Base-by-base conservation (phyloP, 2,113 vertebrate genomes). In the Elgaria multicarinata region DNA sequence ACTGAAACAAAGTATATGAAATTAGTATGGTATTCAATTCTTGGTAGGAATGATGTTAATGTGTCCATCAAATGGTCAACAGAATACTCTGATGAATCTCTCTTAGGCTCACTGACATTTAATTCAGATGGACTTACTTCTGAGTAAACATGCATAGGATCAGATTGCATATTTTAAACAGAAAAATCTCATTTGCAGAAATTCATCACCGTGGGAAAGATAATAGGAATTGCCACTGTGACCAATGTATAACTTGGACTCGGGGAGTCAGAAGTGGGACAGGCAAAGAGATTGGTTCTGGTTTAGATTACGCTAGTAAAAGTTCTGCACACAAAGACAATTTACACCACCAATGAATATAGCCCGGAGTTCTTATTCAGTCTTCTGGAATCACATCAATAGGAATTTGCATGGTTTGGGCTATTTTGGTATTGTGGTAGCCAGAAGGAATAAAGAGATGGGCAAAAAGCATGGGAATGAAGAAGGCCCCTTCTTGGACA, bases 401-500 rank as follows among this genome's bases (percentile, higher is more conserved):
- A 71, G 10, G 46, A 20, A 77, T 85, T 71, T 85, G 74, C n/a
- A 26, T 46, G 22, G 62, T 58, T 39, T 55, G 74, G 44, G n/a
- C 82, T 85, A 44, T 42, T 24, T 58, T 39, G 69, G 18, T 55
- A 79, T 58, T 71, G 62, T 89, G 36, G 55, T 89, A 83, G 20
- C 53, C 72, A 83, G 53, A 91, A 16, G 75, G 66, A 77, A 84
- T 53, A 87, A 79, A 84, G 36, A 75, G 12, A 4, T 67, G 69
- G 50, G 74, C 5, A 81, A 72, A 22, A 1, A 90, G 80, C 0
- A 4, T 67, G 64, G 58, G 79, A 79, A 87, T 67, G 36, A 69
- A 71, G 75, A 79, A 67, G 62, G 31, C 75, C 28, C 84, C 64
- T 90, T 26, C 86, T 90, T 91, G 87, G 28, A 84, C 69, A 24